Conservation (phyloP, 2,797 vertebrate species). For the Sarcoramphus papa region DNA sequence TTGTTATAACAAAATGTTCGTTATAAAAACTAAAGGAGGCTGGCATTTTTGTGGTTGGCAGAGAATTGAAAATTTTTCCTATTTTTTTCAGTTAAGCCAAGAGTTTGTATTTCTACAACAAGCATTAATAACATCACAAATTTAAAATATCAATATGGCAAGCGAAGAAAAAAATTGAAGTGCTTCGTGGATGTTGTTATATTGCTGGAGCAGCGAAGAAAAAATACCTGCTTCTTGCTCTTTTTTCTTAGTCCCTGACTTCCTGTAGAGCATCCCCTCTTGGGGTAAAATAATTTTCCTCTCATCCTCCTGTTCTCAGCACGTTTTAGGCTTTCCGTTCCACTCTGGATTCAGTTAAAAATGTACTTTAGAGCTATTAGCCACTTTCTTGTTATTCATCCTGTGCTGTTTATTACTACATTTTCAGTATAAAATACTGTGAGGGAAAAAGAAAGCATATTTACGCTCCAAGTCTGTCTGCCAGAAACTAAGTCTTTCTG, state of each 20-base stretch:
- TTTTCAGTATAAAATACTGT: not conserved
- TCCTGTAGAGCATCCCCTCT: not conserved
- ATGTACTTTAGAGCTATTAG: not conserved
- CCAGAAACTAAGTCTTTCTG: not conserved
- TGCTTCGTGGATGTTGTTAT: not conserved
- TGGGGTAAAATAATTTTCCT: not conserved
- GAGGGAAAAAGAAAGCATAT: not conserved
- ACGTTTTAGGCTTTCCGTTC: not conserved
- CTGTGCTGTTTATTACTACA: not conserved
- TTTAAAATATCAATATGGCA: not conserved
- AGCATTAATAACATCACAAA: not conserved
- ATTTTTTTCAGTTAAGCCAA: not conserved
- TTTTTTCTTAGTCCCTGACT: not conserved
- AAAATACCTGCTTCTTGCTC: not conserved
- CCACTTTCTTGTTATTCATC: not conserved
- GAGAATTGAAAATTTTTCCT: not conserved
- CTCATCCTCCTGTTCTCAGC: not conserved
- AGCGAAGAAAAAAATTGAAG: not conserved
- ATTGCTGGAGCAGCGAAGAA: not conserved
- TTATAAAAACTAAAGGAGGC: not conserved
- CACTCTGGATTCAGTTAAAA: not conserved
- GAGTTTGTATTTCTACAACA: not conserved
- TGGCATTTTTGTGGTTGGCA: not conserved
- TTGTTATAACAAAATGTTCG: not conserved
- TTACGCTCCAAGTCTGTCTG: not conserved